phyloP scores from a whole-genome alignment of 2,888 invertebrate species.

The Eugnorisma glareosa region DNA sequence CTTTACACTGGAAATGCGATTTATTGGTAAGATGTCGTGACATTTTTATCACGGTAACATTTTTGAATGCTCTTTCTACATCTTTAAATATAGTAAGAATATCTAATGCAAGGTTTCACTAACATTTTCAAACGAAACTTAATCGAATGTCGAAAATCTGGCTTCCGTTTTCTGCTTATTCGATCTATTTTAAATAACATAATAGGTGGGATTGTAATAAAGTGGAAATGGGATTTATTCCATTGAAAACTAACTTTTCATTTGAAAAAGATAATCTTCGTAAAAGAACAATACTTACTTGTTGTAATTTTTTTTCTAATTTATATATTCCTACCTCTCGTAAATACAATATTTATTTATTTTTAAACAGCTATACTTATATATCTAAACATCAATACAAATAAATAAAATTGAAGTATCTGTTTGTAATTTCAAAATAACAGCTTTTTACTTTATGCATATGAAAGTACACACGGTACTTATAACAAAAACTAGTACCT shows the following conservation, averaged over 20 bases:
- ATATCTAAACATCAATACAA: too few relatives aligned
- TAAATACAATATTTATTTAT: too few relatives aligned
- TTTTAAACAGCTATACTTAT: too few relatives aligned
- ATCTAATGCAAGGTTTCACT: background rate
- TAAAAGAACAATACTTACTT: background rate
- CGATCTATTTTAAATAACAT: background rate
- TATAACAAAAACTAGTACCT: too few relatives aligned
- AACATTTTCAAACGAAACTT: background rate
- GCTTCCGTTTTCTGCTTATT: background rate
- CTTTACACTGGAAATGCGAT: background rate
- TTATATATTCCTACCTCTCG: too few relatives aligned
- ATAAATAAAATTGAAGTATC: too few relatives aligned
- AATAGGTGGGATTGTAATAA: background rate
- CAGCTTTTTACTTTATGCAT: too few relatives aligned
- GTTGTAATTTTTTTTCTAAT: background rate
- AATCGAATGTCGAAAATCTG: background rate
- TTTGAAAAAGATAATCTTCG: background rate
- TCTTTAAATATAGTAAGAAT: background rate
- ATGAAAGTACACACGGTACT: too few relatives aligned
- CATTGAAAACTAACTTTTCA: background rate
- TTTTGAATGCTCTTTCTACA: background rate
- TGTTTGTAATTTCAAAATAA: too few relatives aligned
- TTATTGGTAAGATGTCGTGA: background rate
- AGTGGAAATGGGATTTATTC: background rate
- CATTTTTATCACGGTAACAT: background rate